phyloP scores from a whole-genome alignment of 1,140 invertebrate genomes.

The Drosophila kanapiae region DNA sequence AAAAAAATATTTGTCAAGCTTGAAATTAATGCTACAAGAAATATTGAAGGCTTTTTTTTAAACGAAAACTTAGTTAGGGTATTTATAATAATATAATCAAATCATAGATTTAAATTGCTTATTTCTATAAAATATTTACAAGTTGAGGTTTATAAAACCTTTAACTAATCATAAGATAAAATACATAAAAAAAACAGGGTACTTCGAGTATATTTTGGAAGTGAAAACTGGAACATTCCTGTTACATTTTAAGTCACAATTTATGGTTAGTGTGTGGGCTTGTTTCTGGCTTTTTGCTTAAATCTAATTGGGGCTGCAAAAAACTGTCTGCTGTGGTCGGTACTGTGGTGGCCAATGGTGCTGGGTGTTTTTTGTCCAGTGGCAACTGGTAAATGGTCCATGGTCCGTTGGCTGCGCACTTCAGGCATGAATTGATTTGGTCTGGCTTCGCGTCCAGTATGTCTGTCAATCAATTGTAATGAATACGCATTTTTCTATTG shows the following conservation, averaged over 20 bases:
- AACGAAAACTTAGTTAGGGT: no score
- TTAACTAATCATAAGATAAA: no score
- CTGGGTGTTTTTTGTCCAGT: conserved; percentile 37
- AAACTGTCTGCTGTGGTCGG: conserved; percentile 38
- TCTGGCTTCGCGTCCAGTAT: conserved; percentile 43
- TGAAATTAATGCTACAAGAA: no score
- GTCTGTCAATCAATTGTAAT: conserved; percentile 80
- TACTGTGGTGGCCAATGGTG: conserved; percentile 11
- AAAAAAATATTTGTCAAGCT: background rate
- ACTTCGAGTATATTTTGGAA: rapidly evolving
- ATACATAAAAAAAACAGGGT: background rate
- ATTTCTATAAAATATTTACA: background rate
- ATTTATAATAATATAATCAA: background rate
- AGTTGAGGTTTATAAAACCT: background rate
- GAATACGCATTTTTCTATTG: conserved; percentile 70
- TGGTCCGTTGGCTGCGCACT: conserved; percentile 72
- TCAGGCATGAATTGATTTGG: conserved; percentile 68
- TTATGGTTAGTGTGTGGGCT: conserved; percentile 13
- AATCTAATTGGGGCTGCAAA: conserved; percentile 60
- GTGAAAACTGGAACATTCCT: background rate
- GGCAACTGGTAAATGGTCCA: conserved; percentile 63
- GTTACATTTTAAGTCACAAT: background rate
- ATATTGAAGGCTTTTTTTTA: background rate
- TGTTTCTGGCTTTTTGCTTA: conserved; percentile 17
- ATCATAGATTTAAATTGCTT: background rate